A percentile compares a stretch with the other conserved stretches of the same genome.
phyloP scores from a whole-genome alignment of 2,888 invertebrate species.

The Stenodema calcarata region DNA sequence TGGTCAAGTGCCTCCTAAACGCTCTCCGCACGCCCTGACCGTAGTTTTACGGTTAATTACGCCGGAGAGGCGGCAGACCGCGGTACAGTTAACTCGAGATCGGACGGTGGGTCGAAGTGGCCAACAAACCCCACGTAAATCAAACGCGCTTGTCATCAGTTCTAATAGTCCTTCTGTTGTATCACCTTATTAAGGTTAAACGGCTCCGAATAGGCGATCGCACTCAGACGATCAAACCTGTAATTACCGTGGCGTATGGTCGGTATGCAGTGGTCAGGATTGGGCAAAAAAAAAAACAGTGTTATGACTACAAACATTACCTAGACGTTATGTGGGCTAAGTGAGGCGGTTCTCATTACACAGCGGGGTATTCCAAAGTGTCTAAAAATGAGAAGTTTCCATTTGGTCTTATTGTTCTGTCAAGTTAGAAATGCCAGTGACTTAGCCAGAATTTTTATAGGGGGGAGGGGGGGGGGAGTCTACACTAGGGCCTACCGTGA shows the following conservation, averaged over 20 bases:
- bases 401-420: too few relatives aligned
- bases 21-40: background rate
- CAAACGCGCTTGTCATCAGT: constrained; percentile 5
- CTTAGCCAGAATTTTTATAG: too few relatives aligned
- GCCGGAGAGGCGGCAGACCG: background rate
- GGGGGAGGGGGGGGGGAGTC: too few relatives aligned
- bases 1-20: constrained; percentile 1
- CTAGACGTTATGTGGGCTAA: too few relatives aligned
- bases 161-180: background rate
- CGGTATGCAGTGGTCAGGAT: background rate
- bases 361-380: too few relatives aligned
- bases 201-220: background rate
- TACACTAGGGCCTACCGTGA: too few relatives aligned
- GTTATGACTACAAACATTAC: too few relatives aligned
- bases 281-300: background rate
- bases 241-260: background rate
- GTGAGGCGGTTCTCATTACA: too few relatives aligned
- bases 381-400: too few relatives aligned
- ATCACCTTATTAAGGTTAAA: background rate
- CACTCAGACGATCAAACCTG: background rate
- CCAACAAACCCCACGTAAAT: background rate
- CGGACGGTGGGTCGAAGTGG: background rate
- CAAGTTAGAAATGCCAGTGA: too few relatives aligned
- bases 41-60: constrained; percentile 16
- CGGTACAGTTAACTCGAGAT: background rate